Evolutionary conservation across 1,140 invertebrate genomes (phyloP).

Genomic region (Brachionus asplanchnoidis): DNA sequence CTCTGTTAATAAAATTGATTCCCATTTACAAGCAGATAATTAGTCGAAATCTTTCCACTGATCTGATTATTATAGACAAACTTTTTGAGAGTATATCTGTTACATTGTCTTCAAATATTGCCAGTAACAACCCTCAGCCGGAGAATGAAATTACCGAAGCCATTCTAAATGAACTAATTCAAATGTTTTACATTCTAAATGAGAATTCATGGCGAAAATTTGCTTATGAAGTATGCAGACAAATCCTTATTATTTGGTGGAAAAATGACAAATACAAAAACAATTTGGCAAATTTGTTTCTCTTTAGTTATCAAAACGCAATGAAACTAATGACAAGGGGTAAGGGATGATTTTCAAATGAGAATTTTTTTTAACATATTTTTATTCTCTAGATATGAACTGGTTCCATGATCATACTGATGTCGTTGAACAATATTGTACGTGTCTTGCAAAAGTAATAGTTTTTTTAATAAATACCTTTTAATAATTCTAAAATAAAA

Average conservation of each 20-base stretch:
- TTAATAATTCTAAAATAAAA: background rate
- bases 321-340: conserved; percentile 34
- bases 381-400: conserved; percentile 29
- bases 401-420: conserved; percentile 42
- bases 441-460: conserved; percentile 23
- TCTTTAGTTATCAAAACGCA: background rate
- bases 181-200: conserved; percentile 40
- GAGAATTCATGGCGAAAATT: conserved; percentile 32
- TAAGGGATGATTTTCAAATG: background rate
- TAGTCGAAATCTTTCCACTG: conserved; percentile 19
- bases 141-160: conserved; percentile 11
- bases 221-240: conserved; percentile 36
- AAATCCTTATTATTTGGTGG: conserved; percentile 41
- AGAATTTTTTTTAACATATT: background rate
- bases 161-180: conserved; percentile 21
- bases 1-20: conserved; percentile 37
- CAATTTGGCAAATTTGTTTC: background rate
- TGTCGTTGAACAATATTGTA: conserved; percentile 40
- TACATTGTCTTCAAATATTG: conserved; percentile 27
- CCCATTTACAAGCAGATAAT: conserved; percentile 40
- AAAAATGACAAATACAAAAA: conserved; percentile 22
- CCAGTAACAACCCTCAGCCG: background rate
- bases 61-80: conserved; percentile 37
- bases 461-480: background rate
- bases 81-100: conserved; percentile 39